Base-by-base conservation (phyloP, 1,140 invertebrate species). In the Ridgeia piscesae region DNA sequence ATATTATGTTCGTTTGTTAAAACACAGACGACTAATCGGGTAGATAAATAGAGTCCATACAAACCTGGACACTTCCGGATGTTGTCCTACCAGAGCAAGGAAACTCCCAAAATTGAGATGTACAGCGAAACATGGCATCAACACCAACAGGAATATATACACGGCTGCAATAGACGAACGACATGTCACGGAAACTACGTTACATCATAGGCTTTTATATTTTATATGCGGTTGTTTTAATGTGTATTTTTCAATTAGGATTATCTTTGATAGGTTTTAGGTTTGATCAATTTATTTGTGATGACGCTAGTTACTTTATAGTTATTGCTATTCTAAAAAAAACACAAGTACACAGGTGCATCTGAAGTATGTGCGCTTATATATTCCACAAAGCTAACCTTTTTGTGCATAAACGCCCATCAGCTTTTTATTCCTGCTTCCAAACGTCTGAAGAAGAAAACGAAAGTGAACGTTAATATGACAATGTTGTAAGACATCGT, bases 61-160 rank as follows among this genome's bases (percentile, higher is more conserved):
- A 77, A 77, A 92, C 91, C 91, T 92, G 33, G 91, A 77, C 33
- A 92, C 88, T 88, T 89, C 88, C 35, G 34, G 34, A 34, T 93
- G 31, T 34, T 93, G 93, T 21, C 89, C 89, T 31, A 93, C 42
- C 31, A 89, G 31, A n/a, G 90, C 48, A 48, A 93, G 48, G 35
- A 93, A 42, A 34, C 35, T 90, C 91, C 92, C 93, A n/a, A 92
- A 27, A 92, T 93, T 92, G 35, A 93, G 35, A 77, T 93, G 93
- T 35, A 92, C 42, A 8, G 89, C 91, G 58, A 31, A 92, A 88
- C 92, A 93, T 0, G 92, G 92, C 27, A 92, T 50, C 33, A 92
- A 77, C 14, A 89, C 89, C 33, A 93, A 48, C 48, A 92, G 48
- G 58, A 92, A 92, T 34, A 92, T 92, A 34, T 35, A 50, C 34